These are phyloP conservation scores for Cephalopachus bancanus DNA, from an alignment of 2,797 vertebrate genomes.

Conservation along the genomic window DNA sequence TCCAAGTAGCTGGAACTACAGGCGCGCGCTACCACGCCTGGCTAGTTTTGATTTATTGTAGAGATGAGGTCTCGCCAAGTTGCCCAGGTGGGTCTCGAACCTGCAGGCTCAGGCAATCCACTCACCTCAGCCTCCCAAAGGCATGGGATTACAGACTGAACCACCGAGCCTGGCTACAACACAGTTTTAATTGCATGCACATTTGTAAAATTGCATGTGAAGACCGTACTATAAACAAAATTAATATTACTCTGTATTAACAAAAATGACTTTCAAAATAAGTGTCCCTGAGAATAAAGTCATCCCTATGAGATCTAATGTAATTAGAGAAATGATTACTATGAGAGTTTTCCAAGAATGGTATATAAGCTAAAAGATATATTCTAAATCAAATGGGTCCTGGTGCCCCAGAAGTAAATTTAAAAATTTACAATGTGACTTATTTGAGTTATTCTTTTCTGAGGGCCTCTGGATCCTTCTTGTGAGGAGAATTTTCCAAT, in stretches of 20 bases:
- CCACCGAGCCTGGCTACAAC: background rate
- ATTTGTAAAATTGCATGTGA: background rate
- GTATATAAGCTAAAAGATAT: background rate
- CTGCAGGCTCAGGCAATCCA: no score
- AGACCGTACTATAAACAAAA: background rate
- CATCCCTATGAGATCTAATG: background rate
- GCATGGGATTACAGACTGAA: no score
- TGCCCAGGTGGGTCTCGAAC: no score
- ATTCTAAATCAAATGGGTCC: background rate
- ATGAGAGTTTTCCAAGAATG: background rate
- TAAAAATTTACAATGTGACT: background rate
- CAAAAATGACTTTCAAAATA: slow-evolving; percentile 15
- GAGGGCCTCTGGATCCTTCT: background rate
- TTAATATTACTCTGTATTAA: background rate
- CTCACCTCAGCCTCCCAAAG: no score
- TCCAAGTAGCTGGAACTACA: no score
- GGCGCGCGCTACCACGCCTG: no score
- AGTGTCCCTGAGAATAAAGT: background rate
- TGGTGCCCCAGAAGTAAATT: background rate
- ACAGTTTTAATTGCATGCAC: background rate
- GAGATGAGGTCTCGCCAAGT: no score
- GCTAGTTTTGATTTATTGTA: no score
- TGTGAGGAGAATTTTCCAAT: background rate
- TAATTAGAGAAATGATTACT: background rate
- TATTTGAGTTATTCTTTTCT: background rate